Evolutionary conservation across 2,113 vertebrate species (phyloP).

Genomic region (Marcusenius ussheri): DNA sequence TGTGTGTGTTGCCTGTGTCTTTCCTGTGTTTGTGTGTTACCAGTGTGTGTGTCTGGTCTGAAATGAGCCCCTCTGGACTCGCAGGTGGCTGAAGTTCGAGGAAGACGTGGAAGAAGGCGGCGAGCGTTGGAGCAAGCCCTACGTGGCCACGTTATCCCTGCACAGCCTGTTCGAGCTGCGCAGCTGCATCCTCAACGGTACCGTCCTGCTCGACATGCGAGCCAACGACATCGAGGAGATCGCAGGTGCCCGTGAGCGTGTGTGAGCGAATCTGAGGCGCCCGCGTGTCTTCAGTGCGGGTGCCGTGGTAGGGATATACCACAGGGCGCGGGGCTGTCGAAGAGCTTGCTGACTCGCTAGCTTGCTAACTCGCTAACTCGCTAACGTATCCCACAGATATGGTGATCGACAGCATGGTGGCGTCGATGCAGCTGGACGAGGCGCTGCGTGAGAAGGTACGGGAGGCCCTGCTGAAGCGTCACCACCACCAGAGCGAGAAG

Average conservation of each 20-base stretch:
- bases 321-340: not conserved
- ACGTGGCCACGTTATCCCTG: conserved; percentile 84
- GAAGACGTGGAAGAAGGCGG: conserved; percentile 94
- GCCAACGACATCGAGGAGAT: conserved; percentile 87
- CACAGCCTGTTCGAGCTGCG: conserved; percentile 89
- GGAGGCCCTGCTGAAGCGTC: conserved; percentile 84
- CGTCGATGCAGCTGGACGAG: conserved; percentile 77
- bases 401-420: conserved; percentile 89
- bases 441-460: conserved; percentile 75
- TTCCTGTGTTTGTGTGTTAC: not conserved
- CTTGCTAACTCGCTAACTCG: not conserved
- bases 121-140: conserved; percentile 91
- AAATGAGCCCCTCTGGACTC: not conserved
- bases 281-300: not conserved
- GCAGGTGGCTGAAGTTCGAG: conserved; percentile 75
- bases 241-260: conserved; percentile 62
- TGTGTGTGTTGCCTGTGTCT: not conserved
- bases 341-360: not conserved
- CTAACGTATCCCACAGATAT: conserved; percentile 64
- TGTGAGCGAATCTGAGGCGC: not conserved
- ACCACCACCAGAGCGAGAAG: conserved; percentile 92
- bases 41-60: not conserved
- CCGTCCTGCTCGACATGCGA: conserved; percentile 93
- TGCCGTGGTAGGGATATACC: not conserved
- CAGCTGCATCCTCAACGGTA: conserved; percentile 89